Conservation (phyloP, 2,888 invertebrate genomes). For the Mimas tiliae region DNA sequence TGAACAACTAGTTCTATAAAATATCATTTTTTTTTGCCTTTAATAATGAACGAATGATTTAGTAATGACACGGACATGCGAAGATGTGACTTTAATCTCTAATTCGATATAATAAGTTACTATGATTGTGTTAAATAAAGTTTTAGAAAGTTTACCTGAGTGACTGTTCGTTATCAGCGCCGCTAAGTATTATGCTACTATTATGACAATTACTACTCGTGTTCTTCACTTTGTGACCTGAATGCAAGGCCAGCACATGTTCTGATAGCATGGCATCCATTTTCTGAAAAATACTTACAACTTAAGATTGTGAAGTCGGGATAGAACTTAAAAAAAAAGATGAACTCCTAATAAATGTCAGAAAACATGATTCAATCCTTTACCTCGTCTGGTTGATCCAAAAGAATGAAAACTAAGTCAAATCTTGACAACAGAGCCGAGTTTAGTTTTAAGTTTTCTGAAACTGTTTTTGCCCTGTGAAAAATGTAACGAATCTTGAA, state of each 20-base stretch:
- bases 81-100: no score
- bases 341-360: not conserved
- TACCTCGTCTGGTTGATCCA: conserved; percentile 94
- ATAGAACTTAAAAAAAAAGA: not conserved
- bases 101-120: no score
- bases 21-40: no score
- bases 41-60: no score
- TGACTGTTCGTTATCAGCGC: conserved; percentile 61
- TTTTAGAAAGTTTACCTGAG: conserved; percentile 50
- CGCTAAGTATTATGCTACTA: conserved; percentile 58
- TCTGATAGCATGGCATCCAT: conserved; percentile 91
- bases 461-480: conserved; percentile 90
- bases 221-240: conserved; percentile 68
- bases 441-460: conserved; percentile 95
- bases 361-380: conserved; percentile 26
- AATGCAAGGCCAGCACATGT: conserved; percentile 92
- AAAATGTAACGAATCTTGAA: conserved; percentile 19
- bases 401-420: conserved; percentile 95
- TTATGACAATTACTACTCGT: conserved; percentile 47
- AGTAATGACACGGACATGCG: no score
- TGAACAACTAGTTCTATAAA: no score
- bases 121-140: not conserved
- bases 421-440: conserved; percentile 95
- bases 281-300: conserved; percentile 78
- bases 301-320: not conserved